Evolutionary conservation across 2,113 vertebrate genomes (phyloP).

Genomic region (Euleptes europaea): DNA sequence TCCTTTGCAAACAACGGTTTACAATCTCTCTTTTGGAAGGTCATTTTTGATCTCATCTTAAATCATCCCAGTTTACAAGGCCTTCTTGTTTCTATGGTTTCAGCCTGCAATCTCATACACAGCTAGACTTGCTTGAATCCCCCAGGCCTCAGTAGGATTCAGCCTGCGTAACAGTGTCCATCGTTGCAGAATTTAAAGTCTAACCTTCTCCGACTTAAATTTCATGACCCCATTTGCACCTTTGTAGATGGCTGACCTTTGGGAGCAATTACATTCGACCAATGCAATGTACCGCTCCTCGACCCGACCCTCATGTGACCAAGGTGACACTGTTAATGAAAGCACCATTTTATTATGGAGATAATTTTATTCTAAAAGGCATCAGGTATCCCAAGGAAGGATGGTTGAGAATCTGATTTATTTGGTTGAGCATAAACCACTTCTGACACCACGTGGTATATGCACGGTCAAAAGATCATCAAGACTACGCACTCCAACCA

Average conservation of each 20-base stretch:
- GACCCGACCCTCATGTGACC: not conserved
- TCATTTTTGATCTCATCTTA: not conserved
- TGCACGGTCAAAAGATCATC: not conserved
- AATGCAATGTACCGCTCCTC: no score
- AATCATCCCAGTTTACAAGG: not conserved
- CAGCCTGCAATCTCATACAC: no score
- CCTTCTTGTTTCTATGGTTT: not conserved
- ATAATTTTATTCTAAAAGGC: not conserved
- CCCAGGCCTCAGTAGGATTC: not conserved
- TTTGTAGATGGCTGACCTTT: not conserved
- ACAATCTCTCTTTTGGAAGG: not conserved
- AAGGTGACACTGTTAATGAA: not conserved
- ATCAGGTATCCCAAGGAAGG: not conserved
- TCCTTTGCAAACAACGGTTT: not conserved
- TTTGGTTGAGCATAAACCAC: not conserved
- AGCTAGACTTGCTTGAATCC: not conserved
- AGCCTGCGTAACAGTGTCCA: not conserved
- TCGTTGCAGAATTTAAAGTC: not conserved
- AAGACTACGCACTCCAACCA: no score
- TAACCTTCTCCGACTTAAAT: not conserved
- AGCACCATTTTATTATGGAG: not conserved
- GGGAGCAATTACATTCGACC: not conserved
- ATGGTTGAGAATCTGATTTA: not conserved
- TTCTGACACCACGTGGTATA: not conserved
- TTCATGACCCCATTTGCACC: not conserved